A percentile compares a stretch with the other conserved stretches of the same genome.
Evolutionary conservation across 2,888 invertebrate genomes (phyloP).

Genomic region (Eupithecia inturbata): DNA sequence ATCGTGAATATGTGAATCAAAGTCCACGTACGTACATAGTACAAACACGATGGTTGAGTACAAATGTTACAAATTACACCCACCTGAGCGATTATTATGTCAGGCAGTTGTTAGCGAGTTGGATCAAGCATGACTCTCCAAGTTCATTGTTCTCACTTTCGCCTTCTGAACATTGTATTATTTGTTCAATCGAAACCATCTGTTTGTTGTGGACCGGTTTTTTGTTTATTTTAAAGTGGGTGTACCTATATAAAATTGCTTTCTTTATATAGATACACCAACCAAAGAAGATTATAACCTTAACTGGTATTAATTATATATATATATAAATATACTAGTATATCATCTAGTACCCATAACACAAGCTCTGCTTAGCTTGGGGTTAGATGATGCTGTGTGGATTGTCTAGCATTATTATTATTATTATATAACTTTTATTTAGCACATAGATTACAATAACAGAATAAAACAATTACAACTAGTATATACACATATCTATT

Average conservation of each 20-base stretch:
- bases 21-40: neutral
- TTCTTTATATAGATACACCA: neutral
- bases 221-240: neutral
- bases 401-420: too few species aligned
- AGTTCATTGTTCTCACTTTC: slow-evolving; percentile 38
- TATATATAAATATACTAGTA: too few species aligned
- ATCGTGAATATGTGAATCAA: neutral
- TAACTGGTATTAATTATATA: too few species aligned
- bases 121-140: slow-evolving; percentile 32
- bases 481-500: too few species aligned
- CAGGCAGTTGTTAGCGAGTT: slow-evolving; percentile 21
- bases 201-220: slow-evolving; percentile 29
- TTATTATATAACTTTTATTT: too few species aligned
- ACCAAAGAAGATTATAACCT: neutral
- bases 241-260: neutral
- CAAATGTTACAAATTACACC: slow-evolving; percentile 6
- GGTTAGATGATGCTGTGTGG: too few species aligned
- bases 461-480: too few species aligned
- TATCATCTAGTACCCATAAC: too few species aligned
- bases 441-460: too few species aligned
- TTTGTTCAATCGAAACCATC: slow-evolving; percentile 30
- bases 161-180: slow-evolving; percentile 35
- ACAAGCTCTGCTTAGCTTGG: too few species aligned
- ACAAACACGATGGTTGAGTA: neutral
- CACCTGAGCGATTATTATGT: slow-evolving; percentile 8